Base-by-base conservation (phyloP, 2,113 vertebrate species). In the Ailurus styani region DNA sequence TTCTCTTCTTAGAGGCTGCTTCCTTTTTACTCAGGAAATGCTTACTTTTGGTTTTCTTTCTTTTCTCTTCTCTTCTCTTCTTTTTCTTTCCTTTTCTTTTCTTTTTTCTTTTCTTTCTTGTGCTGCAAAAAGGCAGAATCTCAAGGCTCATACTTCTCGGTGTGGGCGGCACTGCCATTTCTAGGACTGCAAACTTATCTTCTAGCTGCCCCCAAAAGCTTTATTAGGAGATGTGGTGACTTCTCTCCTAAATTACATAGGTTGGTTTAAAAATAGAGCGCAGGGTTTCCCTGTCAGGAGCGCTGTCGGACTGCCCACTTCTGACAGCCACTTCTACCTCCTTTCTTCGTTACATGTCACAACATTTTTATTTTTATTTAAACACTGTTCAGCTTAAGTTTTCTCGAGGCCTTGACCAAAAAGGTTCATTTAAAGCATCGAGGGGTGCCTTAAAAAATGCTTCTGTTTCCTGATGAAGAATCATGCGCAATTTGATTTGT, bases 201-300 rank as follows among this genome's bases (percentile, higher is more conserved):
- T 89, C 60, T 13, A 70, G 87, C 95, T 55, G 5, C 96, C 97
- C 60, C 94, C 90, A 64, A 77, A 95, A 88, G 84, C 93, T 96
- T 96, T 87, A 84, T 75, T 75, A 68, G 84, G 87, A 90, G 84
- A 87, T 50, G 11, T 13, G 75, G 93, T 90, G 90, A 96, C 79
- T 97, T 93, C 66, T 94, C 91, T 94, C 68, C 79, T 62, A 81
- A 97, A 98, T 96, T 92, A 93, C 92, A 92, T 93, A 95, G 95
- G 96, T 97, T 37, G 95, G 34, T 79, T 97, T 97, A 97, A 94
- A 98, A 97, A 98, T 97, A 97, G 95, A 90, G 29, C 1, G 62
- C 90, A 96, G 97, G 97, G 75, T n/a, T 97, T 96, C 77, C 96
- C 97, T 93, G 2, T 87, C 89, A 52, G 75, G 34, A 77, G 89